phyloP scores from a whole-genome alignment of 2,797 vertebrate species.

The Enteromius thamalakanensis region DNA sequence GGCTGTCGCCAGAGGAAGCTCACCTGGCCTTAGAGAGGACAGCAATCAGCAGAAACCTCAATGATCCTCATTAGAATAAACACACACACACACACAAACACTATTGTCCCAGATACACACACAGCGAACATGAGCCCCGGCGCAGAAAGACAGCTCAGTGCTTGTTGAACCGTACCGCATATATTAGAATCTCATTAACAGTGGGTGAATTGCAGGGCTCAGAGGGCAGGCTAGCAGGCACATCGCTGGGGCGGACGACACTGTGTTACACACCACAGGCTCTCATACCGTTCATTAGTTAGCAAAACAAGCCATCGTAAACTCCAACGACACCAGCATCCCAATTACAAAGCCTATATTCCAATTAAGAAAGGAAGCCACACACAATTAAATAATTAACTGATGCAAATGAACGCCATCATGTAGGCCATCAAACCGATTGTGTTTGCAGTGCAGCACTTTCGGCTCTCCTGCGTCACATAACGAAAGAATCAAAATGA shows the following conservation, averaged over 20 bases:
- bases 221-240: constrained; percentile 46
- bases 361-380: constrained; percentile 45
- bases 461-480: background rate
- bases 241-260: constrained; percentile 23
- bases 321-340: constrained; percentile 40
- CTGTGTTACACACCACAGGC: constrained; percentile 45
- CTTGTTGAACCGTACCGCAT: constrained; percentile 73
- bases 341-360: constrained; percentile 52
- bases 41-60: constrained; percentile 31
- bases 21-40: constrained; percentile 34
- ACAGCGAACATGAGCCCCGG: constrained; percentile 47
- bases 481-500: constrained; percentile 16
- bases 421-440: constrained; percentile 21
- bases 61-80: constrained; percentile 48
- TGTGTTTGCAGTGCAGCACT: constrained; percentile 1
- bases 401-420: constrained; percentile 19
- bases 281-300: constrained; percentile 50
- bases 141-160: constrained; percentile 67
- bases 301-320: constrained; percentile 27
- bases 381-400: constrained; percentile 57
- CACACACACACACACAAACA: constrained; percentile 33
- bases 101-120: constrained; percentile 46
- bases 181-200: constrained; percentile 79
- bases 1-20: constrained; percentile 16
- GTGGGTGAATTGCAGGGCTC: constrained; percentile 55